Percentiles rank a stretch among this genome's conserved stretches.
phyloP scores from a whole-genome alignment of 2,888 invertebrate genomes.

The Tachina fera region DNA sequence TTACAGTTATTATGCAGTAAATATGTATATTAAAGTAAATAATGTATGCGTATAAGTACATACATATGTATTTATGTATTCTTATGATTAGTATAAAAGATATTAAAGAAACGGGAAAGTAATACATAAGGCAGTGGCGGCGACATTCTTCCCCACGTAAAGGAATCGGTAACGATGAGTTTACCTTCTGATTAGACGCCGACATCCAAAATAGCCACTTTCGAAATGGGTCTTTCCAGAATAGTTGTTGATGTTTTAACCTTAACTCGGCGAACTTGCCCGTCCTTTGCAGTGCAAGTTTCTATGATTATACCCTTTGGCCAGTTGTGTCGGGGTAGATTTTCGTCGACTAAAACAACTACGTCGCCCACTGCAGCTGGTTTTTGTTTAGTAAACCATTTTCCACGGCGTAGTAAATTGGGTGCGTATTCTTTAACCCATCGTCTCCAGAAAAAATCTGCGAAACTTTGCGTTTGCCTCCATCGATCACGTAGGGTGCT shows the following conservation, averaged over 20 bases:
- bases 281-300: slow-evolving; percentile 8
- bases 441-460: slow-evolving; percentile 68
- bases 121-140: background rate
- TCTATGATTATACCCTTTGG: slow-evolving; percentile 18
- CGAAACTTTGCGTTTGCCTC: slow-evolving; percentile 60
- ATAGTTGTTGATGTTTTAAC: slow-evolving; percentile 1
- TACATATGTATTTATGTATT: background rate
- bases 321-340: slow-evolving; percentile 20
- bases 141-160: slow-evolving; percentile 36
- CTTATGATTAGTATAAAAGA: background rate
- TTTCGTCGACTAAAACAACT: slow-evolving; percentile 20
- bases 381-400: slow-evolving; percentile 54
- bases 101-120: background rate
- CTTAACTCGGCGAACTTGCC: slow-evolving; percentile 33
- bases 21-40: background rate
- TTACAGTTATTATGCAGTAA: too few species aligned
- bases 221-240: slow-evolving; percentile 5
- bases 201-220: slow-evolving; percentile 18
- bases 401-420: slow-evolving; percentile 49
- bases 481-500: slow-evolving; percentile 63
- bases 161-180: slow-evolving; percentile 4
- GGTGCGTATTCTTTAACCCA: slow-evolving; percentile 67
- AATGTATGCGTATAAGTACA: background rate
- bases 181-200: slow-evolving; percentile 7
- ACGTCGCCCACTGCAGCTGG: slow-evolving; percentile 24